These are phyloP conservation scores for Spilarctia lutea DNA, from an alignment of 2,888 invertebrate genomes.

Conservation along the genomic window DNA sequence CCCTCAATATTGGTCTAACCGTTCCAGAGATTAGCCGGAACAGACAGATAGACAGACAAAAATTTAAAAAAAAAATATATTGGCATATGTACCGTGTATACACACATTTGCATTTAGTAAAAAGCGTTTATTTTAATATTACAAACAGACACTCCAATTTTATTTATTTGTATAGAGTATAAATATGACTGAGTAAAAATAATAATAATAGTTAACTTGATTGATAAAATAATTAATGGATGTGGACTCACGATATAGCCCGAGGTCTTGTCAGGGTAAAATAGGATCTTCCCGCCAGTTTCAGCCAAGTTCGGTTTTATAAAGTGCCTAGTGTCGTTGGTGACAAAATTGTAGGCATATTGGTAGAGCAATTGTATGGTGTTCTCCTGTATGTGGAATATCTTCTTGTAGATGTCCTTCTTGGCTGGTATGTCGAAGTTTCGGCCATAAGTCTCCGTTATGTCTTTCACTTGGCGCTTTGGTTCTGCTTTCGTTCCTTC, in stretches of 20 bases:
- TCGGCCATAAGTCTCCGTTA: slow-evolving; percentile 88
- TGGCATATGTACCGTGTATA: no score
- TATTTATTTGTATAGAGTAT: no score
- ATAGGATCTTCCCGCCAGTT: slow-evolving; percentile 89
- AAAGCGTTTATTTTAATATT: no score
- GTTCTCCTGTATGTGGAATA: slow-evolving; percentile 87
- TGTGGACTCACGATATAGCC: slow-evolving; percentile 89
- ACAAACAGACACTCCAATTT: no score
- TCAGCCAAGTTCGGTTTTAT: slow-evolving; percentile 90
- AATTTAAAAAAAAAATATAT: no score
- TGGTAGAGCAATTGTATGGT: slow-evolving; percentile 88
- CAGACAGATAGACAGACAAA: no score
- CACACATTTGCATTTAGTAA: no score
- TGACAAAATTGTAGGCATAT: slow-evolving; percentile 87
- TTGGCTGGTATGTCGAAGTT: slow-evolving; percentile 84
- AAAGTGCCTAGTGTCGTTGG: slow-evolving; percentile 88
- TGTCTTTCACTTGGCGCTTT: slow-evolving; percentile 72
- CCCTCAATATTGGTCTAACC: no score
- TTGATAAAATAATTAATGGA: no score
- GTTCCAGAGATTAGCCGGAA: no score
- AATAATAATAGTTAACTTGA: no score
- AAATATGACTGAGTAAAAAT: no score
- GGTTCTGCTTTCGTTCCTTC: slow-evolving; percentile 70
- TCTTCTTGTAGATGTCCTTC: slow-evolving; percentile 88
- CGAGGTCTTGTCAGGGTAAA: slow-evolving; percentile 88